Conservation (phyloP, 2,888 invertebrate genomes). For the Polydesmus complanatus region DNA sequence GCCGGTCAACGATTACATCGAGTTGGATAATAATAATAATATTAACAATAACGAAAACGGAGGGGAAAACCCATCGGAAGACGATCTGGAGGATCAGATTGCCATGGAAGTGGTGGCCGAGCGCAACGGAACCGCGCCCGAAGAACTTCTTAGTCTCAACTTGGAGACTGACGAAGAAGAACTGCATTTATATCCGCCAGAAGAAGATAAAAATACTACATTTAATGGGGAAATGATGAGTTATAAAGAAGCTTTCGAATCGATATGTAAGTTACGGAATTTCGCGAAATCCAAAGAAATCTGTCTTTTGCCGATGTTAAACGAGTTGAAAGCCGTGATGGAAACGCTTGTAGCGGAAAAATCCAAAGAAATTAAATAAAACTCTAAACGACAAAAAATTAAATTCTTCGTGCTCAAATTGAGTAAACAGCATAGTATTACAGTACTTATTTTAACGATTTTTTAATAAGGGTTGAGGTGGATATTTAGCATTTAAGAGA, state of each 20-base stretch:
- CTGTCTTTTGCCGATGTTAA: constrained; percentile 7
- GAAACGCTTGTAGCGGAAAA: constrained; percentile 6
- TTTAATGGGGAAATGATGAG: constrained; percentile 3
- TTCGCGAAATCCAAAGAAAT: constrained; percentile 7
- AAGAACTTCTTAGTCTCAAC: constrained; percentile 10
- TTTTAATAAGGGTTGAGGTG: no score
- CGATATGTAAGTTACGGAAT: constrained; percentile 3
- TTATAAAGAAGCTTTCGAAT: constrained; percentile 6
- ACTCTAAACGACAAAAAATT: no score
- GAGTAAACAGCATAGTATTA: no score
- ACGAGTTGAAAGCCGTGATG: constrained; percentile 2
- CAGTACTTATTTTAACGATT: no score
- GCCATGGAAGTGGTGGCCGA: constrained; percentile 5
- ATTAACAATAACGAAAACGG: neutral
- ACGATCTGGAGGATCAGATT: constrained; percentile 11
- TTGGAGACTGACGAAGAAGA: constrained; percentile 9
- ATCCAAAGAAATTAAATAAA: no score
- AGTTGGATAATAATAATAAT: no score
- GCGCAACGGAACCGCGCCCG: constrained; percentile 5
- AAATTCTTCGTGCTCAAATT: no score
- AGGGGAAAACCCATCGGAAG: constrained; percentile 1
- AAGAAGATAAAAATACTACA: constrained; percentile 2
- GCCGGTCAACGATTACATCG: constrained; percentile 4
- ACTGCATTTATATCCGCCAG: constrained; percentile 1
- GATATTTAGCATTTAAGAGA: no score